These are phyloP conservation scores for Nineta flava DNA, from an alignment of 2,888 invertebrate species.

Conservation along the genomic window DNA sequence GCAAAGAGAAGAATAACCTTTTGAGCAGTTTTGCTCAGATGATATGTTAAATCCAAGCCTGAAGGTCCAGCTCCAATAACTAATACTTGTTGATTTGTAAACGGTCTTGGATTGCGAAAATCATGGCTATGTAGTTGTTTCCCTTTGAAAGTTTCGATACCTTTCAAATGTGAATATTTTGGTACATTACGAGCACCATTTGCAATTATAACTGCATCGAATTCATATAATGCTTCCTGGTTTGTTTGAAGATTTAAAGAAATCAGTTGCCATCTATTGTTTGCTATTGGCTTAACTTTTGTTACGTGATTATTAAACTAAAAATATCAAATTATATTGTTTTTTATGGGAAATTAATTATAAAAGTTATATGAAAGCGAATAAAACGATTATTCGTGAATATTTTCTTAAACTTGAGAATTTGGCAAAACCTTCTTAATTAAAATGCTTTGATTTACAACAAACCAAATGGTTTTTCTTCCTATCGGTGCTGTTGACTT, in stretches of 20 bases:
- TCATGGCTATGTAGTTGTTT: conserved; percentile 26
- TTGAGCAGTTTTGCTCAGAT: conserved; percentile 11
- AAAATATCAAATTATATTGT: too few species aligned
- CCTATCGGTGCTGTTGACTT: too few species aligned
- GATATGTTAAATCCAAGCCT: conserved; percentile 17
- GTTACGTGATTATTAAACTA: conserved; percentile 9
- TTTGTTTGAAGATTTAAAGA: conserved; percentile 21
- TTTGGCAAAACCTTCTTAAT: too few species aligned
- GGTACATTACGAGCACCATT: conserved; percentile 36
- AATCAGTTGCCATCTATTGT: conserved; percentile 21
- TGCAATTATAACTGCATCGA: conserved; percentile 27
- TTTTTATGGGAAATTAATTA: too few species aligned
- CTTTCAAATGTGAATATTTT: conserved; percentile 27
- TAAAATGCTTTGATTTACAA: too few species aligned
- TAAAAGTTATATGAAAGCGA: too few species aligned
- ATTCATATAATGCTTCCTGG: conserved; percentile 17
- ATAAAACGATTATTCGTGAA: too few species aligned
- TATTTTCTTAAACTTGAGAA: too few species aligned
- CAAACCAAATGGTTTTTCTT: too few species aligned
- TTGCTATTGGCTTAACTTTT: conserved; percentile 6
- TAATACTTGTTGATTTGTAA: conserved; percentile 20
- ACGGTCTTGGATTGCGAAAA: conserved; percentile 23
- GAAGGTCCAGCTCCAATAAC: conserved; percentile 28
- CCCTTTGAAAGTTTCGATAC: conserved; percentile 25
- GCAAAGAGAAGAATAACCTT: conserved; percentile 14